Conservation (phyloP, 2,888 invertebrate genomes). For the Rugalucina vietnamica region DNA sequence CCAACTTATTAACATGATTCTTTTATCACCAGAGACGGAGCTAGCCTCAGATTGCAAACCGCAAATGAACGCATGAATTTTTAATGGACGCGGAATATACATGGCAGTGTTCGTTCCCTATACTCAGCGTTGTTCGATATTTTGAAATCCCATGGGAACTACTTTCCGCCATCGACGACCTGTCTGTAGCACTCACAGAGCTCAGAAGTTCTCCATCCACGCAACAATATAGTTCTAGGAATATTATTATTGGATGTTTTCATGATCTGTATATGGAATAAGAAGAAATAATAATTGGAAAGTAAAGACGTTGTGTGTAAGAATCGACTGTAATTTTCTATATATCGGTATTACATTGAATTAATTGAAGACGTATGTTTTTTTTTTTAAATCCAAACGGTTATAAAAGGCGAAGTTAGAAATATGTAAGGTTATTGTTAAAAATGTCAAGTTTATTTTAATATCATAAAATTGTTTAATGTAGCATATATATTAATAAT, state of each 20-base stretch:
- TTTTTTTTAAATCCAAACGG: too few species aligned
- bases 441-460: too few species aligned
- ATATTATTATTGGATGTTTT: neutral
- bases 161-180: neutral
- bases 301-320: too few species aligned
- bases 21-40: neutral
- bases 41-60: neutral
- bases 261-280: neutral
- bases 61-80: constrained; percentile 7
- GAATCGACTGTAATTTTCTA: too few species aligned
- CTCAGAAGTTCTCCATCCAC: neutral
- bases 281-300: too few species aligned
- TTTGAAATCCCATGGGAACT: neutral
- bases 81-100: neutral
- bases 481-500: too few species aligned
- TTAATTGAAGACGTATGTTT: too few species aligned
- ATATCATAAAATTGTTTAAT: too few species aligned
- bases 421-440: too few species aligned
- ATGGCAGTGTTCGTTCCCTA: neutral
- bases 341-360: too few species aligned
- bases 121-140: neutral
- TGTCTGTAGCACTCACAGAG: neutral
- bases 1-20: too few species aligned
- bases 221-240: neutral
- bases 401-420: too few species aligned